A percentile compares a stretch with the other conserved stretches of the same genome.
Evolutionary conservation across 2,113 vertebrate species (phyloP).

Genomic region (Ceyx cyanopectus): DNA sequence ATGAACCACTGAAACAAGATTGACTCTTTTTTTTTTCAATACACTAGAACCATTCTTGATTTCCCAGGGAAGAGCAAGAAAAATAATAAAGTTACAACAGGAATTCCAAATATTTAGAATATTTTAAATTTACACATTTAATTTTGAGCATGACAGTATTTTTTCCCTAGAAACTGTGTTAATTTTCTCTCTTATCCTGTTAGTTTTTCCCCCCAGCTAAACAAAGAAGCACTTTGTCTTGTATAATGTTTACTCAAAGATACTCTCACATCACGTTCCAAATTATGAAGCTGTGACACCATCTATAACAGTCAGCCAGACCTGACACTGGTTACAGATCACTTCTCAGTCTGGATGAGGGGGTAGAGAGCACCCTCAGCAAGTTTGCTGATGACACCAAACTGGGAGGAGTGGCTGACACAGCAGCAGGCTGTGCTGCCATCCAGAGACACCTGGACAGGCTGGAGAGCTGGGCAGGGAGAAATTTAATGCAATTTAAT

Average conservation of each 20-base stretch:
- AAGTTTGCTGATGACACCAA: too few relatives aligned
- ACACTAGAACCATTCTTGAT: neutral
- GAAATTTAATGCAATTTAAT: too few relatives aligned
- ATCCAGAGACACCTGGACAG: too few relatives aligned
- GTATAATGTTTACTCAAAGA: too few relatives aligned
- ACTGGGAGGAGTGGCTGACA: too few relatives aligned
- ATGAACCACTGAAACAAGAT: neutral
- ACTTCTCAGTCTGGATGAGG: neutral
- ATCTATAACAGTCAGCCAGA: neutral
- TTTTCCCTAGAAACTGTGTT: neutral
- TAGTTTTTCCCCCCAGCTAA: accelerated
- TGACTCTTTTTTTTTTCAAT: neutral
- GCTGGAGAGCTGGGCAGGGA: too few relatives aligned
- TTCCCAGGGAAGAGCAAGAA: neutral
- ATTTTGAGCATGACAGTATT: accelerated
- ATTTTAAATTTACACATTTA: neutral
- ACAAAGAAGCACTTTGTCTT: neutral
- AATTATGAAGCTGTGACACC: neutral
- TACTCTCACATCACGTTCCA: neutral
- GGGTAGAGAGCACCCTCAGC: too few relatives aligned
- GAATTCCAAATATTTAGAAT: neutral
- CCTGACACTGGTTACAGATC: neutral
- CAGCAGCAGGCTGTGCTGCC: too few relatives aligned
- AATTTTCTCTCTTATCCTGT: neutral
- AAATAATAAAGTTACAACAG: neutral